Conservation (phyloP, 2,888 invertebrate genomes). For the Acanthococcus lagerstroemiae region DNA sequence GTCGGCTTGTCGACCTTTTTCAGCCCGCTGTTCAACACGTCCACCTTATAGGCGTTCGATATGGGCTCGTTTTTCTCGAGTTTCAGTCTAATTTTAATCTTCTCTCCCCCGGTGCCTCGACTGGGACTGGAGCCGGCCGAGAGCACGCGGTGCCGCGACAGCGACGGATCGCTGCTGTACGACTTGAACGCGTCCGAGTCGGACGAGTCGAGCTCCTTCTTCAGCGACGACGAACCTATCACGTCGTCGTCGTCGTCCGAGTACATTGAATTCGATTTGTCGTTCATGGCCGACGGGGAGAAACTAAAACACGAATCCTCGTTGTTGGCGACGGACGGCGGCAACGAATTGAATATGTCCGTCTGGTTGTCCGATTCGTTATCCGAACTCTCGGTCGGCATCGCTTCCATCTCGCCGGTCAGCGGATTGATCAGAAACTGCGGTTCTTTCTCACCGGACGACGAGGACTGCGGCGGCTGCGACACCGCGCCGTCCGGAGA, state of each 20-base stretch:
- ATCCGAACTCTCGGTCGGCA: conserved; percentile 56
- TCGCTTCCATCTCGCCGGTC: conserved; percentile 70
- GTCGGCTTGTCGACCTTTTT: conserved; percentile 18
- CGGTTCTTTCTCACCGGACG: conserved; percentile 51
- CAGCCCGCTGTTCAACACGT: conserved; percentile 47
- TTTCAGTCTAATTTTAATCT: conserved; percentile 71
- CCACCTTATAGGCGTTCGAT: conserved; percentile 68
- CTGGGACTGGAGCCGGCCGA: conserved; percentile 19
- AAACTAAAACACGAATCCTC: conserved; percentile 45
- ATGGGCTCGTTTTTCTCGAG: conserved; percentile 73
- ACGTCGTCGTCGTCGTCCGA: conserved; percentile 1
- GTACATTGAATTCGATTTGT: conserved; percentile 46
- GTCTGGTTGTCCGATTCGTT: conserved; percentile 45
- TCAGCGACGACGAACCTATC: conserved; percentile 2
- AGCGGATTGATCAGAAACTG: conserved; percentile 83
- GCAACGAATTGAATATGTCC: conserved; percentile 35
- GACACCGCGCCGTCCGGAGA: background rate
- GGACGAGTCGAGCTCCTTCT: conserved; percentile 45
- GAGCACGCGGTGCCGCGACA: conserved; percentile 16
- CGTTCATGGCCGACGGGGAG: conserved; percentile 43
- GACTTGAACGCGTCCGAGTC: conserved; percentile 50
- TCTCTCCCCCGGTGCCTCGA: conserved; percentile 49
- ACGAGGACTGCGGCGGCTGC: conserved; percentile 33
- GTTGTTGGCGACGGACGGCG: conserved; percentile 30
- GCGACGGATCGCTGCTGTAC: conserved; percentile 46